Conservation (phyloP, 2,113 vertebrate species). For the Phaethornis superciliosus region DNA sequence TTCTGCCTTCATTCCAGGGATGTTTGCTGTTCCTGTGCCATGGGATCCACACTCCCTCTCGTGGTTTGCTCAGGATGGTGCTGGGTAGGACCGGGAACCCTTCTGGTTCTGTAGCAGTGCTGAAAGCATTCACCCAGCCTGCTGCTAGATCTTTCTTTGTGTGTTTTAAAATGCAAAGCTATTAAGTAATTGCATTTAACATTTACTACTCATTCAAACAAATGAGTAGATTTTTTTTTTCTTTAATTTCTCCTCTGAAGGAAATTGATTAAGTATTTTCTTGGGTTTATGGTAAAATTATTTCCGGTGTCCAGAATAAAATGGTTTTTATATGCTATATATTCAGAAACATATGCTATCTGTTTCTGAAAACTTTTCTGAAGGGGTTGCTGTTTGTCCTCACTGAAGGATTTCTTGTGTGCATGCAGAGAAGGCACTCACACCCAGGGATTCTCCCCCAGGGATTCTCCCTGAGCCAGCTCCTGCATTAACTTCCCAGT, state of each 20-base stretch:
- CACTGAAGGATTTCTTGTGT: fast-evolving
- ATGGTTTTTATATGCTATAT: neutral
- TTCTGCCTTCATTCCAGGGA: neutral
- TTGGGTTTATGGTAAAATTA: neutral
- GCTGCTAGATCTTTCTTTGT: too few relatives aligned
- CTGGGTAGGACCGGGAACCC: too few relatives aligned
- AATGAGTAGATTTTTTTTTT: neutral
- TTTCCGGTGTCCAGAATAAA: neutral
- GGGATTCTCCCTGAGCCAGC: neutral
- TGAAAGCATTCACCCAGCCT: neutral
- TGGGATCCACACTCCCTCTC: constrained; percentile 1
- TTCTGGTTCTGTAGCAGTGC: neutral
- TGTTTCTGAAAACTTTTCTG: neutral
- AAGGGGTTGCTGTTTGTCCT: neutral
- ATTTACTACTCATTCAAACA: neutral
- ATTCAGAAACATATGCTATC: neutral
- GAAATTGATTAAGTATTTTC: neutral
- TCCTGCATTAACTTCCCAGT: neutral
- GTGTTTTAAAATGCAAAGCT: neutral
- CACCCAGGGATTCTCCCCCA: too few relatives aligned
- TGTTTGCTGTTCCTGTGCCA: neutral
- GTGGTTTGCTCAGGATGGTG: neutral
- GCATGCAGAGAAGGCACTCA: neutral
- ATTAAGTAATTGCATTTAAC: neutral
- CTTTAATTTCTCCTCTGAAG: neutral